Percentiles rank a stretch among this genome's conserved stretches.
phyloP scores from a whole-genome alignment of 1,140 invertebrate species.

The Heliothis virescens region DNA sequence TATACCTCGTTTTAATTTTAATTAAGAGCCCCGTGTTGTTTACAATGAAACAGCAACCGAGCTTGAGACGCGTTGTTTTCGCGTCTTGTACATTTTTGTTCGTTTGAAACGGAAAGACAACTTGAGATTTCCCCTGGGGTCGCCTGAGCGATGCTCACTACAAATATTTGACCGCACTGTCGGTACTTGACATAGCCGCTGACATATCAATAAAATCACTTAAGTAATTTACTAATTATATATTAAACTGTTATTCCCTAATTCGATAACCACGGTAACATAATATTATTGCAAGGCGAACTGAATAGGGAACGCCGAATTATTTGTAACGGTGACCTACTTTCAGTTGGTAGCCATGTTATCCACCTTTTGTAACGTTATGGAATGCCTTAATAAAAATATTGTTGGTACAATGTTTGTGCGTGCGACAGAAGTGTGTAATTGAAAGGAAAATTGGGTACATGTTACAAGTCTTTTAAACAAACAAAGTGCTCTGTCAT shows the following conservation, averaged over 20 bases:
- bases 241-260: constrained; percentile 12
- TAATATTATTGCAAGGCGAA: constrained; percentile 1
- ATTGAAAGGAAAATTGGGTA: constrained; percentile 2
- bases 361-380: constrained; percentile 57
- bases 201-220: constrained; percentile 8
- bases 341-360: constrained; percentile 55
- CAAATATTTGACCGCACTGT: constrained; percentile 49
- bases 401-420: constrained; percentile 29
- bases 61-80: constrained; percentile 36
- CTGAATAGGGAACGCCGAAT: constrained; percentile 41
- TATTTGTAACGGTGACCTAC: constrained; percentile 59
- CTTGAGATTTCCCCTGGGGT: constrained; percentile 51
- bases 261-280: constrained; percentile 17
- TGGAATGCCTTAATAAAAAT: constrained; percentile 51
- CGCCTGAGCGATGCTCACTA: constrained; percentile 16
- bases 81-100: constrained; percentile 35
- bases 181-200: constrained; percentile 3
- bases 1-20: constrained; percentile 38
- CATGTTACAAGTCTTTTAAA: background rate
- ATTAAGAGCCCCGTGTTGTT: constrained; percentile 34
- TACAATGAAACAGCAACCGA: constrained; percentile 27
- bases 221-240: background rate
- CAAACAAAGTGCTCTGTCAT: background rate
- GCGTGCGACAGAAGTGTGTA: constrained; percentile 19
- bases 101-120: constrained; percentile 38